These are phyloP conservation scores for Cephus sareptanus DNA, from an alignment of 2,888 invertebrate genomes.

Conservation along the genomic window DNA sequence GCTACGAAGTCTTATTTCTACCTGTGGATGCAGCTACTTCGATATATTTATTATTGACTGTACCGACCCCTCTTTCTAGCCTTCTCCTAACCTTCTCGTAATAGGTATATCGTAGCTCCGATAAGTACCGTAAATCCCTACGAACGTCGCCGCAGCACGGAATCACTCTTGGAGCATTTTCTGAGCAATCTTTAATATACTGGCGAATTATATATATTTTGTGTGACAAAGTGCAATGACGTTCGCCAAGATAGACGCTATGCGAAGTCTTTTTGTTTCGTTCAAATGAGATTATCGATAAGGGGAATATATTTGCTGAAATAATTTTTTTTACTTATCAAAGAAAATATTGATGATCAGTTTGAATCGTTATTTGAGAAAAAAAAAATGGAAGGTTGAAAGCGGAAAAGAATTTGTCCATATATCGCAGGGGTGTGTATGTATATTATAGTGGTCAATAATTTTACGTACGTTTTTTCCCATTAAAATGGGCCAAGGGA, in stretches of 20 bases:
- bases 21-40: not conserved
- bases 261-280: too few relatives aligned
- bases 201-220: not conserved
- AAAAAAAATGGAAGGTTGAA: not conserved
- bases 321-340: too few relatives aligned
- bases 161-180: not conserved
- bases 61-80: not conserved
- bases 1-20: not conserved
- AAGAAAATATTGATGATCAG: too few relatives aligned
- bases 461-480: not conserved
- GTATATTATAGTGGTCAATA: not conserved
- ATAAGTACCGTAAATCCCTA: not conserved
- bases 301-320: too few relatives aligned
- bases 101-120: not conserved
- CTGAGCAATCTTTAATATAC: not conserved
- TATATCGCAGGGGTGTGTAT: not conserved
- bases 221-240: too few relatives aligned
- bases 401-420: not conserved
- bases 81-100: not conserved
- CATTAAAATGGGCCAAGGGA: not conserved
- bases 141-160: not conserved
- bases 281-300: too few relatives aligned
- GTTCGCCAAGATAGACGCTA: too few relatives aligned
- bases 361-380: too few relatives aligned
- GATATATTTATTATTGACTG: not conserved